Evolutionary conservation across 2,113 vertebrate species (phyloP), one percentile per base, ranked within the genome.

Genomic region (Trematocara unimaculatum): DNA sequence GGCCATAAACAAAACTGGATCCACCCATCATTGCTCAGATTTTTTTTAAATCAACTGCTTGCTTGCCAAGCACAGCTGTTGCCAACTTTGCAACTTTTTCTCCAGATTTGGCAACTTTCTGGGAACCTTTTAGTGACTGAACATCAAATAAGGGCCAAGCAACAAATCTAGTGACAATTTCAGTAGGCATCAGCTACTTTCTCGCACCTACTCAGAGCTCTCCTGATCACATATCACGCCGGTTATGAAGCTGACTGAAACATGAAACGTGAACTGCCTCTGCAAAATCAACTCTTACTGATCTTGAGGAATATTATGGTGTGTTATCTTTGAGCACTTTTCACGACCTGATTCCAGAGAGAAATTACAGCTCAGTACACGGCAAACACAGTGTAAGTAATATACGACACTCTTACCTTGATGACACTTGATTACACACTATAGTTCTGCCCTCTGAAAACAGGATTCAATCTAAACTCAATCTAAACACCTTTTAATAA

Each of bases 101-200:
- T 45, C 54, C 87, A 84, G 74, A 90, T 83, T 53, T 64, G 31
- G 55, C 12, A 64, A 77, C 72, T 84, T 84, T 45, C 77, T 47
- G 85, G 83, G 23, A 58, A 58, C 42, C 40, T 15, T 81, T 77
- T 29, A 64, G 86, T 85, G 86, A 82, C 89, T 84, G 26, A 85
- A 84, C 51, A 81, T 58, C 49, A 26, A 64, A 62, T 45, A 15
- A 38, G 38, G 33, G 84, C 88, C 88, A 85, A 86, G 70, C 35
- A 62, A 84, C 55, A 85, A 83, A 91, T 81, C 83, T 23, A 78
- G 53, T 35, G 45, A 79, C 56, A 54, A 53, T 92, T 91, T 86
- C 83, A 64, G 60, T 82, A 74, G 84, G 38, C 79, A 72, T 93
- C 90, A 92, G 90, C 87, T 33, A 54, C 70, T 91, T 89, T 81